Evolutionary conservation across 2,888 invertebrate species (phyloP), one percentile per base, ranked within the genome.

Genomic region (Ophonus ardosiacus): DNA sequence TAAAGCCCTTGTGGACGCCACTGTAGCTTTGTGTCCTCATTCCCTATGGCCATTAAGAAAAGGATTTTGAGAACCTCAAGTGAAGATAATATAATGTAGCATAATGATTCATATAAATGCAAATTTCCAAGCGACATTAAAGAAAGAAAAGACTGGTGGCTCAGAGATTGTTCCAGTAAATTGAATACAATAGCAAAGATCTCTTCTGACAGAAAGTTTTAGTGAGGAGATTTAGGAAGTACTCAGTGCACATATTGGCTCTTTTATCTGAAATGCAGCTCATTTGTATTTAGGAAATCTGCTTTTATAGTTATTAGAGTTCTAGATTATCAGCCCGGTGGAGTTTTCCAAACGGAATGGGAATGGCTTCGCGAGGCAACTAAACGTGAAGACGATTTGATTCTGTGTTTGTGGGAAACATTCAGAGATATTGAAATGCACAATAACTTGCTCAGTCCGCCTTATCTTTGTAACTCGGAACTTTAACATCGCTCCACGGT

Each of bases 91-190:
- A 79, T 79, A 79, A 80, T 80, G 80, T 80, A 80, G 61, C 80
- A 61, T 80, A 80, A 80, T 80, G 80, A 80, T 80, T 80, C 80
- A 80, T 63, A 80, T 80, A 80, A 80, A 80, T 80, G 80, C 80
- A 80, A 80, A 80, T 80, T 80, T 61, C 61, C 18, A 18, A 61
- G 8, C 24, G 17, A 76, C 76, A 76, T 76, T 76, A 76, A 43
- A 43, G 63, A 61, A 80, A 24, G 80, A 80, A 80, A 80, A 80
- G 80, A 80, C 80, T 31, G 21, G n/a, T 57, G n/a, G 17, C 51
- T 43, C 21, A n/a, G 13, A 80, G 61, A 80, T 80, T 63, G 80
- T 80, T 80, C 59, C 80, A 80, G 61, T 80, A 80, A 80, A 80
- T 80, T 80, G 80, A 80, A 80, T 76, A 76, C 51, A 80, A 80